These are phyloP conservation scores for Papilio demoleus DNA, from an alignment of 2,888 invertebrate genomes.

Conservation along the genomic window DNA sequence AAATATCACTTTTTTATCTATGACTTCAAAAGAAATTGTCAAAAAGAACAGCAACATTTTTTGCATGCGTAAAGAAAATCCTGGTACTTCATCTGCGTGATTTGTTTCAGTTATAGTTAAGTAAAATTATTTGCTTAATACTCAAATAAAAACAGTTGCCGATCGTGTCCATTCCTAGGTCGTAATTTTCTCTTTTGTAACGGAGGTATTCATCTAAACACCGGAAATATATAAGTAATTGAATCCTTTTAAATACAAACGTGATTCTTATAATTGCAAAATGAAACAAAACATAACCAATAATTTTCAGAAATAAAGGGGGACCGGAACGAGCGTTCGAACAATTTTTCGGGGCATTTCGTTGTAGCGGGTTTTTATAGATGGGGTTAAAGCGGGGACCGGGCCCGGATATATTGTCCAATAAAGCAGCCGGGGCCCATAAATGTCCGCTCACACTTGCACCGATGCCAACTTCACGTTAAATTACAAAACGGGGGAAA, in stretches of 20 bases:
- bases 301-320: constrained; percentile 19
- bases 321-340: constrained; percentile 25
- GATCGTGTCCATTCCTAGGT: too few species aligned
- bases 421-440: constrained; percentile 69
- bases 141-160: too few species aligned
- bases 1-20: background rate
- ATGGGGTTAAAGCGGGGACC: constrained; percentile 59
- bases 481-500: constrained; percentile 62
- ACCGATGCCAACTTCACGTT: constrained; percentile 59
- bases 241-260: background rate
- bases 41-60: background rate
- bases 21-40: background rate
- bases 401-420: constrained; percentile 74
- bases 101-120: too few species aligned
- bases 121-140: too few species aligned
- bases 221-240: background rate
- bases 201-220: too few species aligned
- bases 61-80: too few species aligned
- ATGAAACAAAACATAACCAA: constrained; percentile 21
- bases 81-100: too few species aligned
- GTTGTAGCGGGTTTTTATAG: constrained; percentile 58
- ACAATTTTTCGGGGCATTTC: constrained; percentile 31
- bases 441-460: constrained; percentile 64
- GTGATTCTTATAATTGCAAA: background rate
- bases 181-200: too few species aligned